phyloP scores from a whole-genome alignment of 2,113 vertebrate species.

The Myiopsitta monachus region DNA sequence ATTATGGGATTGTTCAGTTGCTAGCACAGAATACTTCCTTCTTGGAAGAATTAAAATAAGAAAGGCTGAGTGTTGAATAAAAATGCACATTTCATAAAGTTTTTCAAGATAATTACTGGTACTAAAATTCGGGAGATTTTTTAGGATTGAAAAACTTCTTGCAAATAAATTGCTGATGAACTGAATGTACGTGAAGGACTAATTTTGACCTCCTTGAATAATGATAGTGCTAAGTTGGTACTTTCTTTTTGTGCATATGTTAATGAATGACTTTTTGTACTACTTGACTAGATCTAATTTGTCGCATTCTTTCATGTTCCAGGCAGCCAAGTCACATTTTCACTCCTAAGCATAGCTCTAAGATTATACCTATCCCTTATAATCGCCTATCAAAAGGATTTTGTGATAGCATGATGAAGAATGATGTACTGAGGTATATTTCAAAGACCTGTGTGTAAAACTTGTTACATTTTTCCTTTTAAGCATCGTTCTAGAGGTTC shows the following conservation, averaged over 20 bases:
- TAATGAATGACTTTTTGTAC: conserved; percentile 40
- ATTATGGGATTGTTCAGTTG: neutral
- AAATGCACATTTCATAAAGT: neutral
- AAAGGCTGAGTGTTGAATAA: neutral
- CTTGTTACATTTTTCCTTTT: neutral
- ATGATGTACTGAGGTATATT: neutral
- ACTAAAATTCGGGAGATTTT: neutral
- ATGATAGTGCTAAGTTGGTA: neutral
- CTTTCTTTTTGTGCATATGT: conserved; percentile 20
- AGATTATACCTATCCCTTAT: conserved; percentile 11
- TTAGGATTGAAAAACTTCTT: neutral
- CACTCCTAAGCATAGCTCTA: neutral
- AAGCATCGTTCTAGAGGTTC: neutral
- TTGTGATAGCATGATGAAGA: neutral
- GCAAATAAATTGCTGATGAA: conserved; percentile 45
- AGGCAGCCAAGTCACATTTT: conserved; percentile 21
- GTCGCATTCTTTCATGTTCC: conserved; percentile 12
- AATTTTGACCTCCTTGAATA: conserved; percentile 55
- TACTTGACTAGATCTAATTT: conserved; percentile 44
- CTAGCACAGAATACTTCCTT: neutral
- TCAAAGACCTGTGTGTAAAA: neutral
- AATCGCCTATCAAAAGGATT: conserved; percentile 2
- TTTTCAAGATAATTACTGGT: conserved; percentile 6
- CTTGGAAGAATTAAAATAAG: neutral
- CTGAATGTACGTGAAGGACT: conserved; percentile 38